These are phyloP conservation scores for Alentia gelatinosa DNA, from an alignment of 2,888 invertebrate genomes.

Conservation along the genomic window DNA sequence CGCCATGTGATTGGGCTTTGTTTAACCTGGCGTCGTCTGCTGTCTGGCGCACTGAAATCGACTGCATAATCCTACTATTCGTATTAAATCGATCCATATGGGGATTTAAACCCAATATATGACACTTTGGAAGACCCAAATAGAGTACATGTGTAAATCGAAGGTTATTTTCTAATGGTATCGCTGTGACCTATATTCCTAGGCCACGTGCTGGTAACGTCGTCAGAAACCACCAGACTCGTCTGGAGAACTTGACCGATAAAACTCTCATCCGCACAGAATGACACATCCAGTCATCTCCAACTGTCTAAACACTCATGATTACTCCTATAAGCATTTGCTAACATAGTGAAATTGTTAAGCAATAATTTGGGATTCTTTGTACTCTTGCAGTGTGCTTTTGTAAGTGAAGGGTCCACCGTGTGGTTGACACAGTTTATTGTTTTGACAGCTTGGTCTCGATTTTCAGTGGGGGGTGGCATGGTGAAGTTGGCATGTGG, in stretches of 20 bases:
- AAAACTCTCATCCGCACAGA: background rate
- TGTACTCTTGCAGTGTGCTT: background rate
- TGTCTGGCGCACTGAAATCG: conserved; percentile 1
- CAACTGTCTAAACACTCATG: background rate
- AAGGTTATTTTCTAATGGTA: background rate
- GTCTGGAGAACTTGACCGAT: background rate
- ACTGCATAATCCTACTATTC: background rate
- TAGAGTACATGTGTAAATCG: background rate
- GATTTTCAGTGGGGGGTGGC: conserved; percentile 1
- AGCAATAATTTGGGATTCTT: background rate
- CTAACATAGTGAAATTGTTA: too few relatives aligned
- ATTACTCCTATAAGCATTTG: too few relatives aligned
- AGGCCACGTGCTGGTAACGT: background rate
- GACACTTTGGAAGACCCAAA: background rate
- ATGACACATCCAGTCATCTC: background rate
- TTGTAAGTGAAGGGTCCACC: background rate
- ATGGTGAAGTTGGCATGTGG: background rate
- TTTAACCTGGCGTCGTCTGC: conserved; percentile 46
- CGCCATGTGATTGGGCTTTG: conserved; percentile 53
- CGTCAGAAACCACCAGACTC: background rate
- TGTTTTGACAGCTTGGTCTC: conserved; percentile 36
- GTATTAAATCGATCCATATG: background rate
- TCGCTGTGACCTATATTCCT: background rate
- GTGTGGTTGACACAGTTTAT: conserved; percentile 38
- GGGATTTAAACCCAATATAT: background rate